phyloP scores from a whole-genome alignment of 2,113 vertebrate species.

The Cinclus mexicanus region DNA sequence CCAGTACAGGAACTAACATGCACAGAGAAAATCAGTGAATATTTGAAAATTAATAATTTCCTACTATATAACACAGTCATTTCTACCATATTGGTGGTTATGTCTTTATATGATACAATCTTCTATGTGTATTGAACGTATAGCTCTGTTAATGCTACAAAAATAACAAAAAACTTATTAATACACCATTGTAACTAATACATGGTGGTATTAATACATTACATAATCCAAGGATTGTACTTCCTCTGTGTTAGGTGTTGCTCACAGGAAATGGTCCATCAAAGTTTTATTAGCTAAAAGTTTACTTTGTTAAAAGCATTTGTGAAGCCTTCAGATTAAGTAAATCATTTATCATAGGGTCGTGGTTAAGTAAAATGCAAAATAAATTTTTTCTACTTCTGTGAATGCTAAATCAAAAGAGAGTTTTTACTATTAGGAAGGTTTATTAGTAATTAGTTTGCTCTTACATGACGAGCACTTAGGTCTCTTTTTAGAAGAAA shows the following conservation, averaged over 20 bases:
- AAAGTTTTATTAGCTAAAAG: background rate
- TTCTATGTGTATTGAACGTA: background rate
- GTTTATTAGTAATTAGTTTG: background rate
- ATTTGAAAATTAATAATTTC: background rate
- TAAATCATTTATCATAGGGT: background rate
- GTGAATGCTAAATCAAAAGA: background rate
- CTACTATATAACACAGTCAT: background rate
- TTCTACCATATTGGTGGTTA: background rate
- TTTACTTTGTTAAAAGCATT: constrained; percentile 5
- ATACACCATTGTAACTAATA: background rate
- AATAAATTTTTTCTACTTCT: background rate
- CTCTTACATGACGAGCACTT: background rate
- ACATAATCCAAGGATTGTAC: background rate
- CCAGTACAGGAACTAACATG: background rate
- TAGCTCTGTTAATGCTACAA: background rate
- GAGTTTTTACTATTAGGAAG: background rate
- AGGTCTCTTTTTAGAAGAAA: constrained; percentile 4
- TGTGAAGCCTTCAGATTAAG: background rate
- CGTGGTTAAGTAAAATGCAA: background rate
- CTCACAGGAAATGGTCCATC: background rate
- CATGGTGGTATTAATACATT: background rate
- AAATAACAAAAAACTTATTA: background rate
- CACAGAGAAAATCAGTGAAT: background rate
- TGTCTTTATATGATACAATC: background rate
- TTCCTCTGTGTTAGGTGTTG: background rate